Conservation (phyloP, 2,888 invertebrate genomes). For the Folsomia manolachei region DNA sequence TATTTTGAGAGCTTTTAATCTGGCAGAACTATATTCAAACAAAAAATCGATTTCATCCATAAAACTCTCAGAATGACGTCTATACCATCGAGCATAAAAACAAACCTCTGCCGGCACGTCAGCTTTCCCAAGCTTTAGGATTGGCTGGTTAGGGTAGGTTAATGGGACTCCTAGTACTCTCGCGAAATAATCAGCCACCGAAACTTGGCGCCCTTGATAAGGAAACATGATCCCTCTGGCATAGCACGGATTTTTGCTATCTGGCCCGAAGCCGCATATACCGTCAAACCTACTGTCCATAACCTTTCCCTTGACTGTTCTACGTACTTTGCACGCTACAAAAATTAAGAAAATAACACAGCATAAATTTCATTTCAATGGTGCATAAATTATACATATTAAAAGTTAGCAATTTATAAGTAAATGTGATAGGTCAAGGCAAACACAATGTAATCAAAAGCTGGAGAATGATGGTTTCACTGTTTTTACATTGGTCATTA, state of each 20-base stretch:
- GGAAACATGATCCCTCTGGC: neutral
- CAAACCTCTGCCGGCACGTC: conserved; percentile 26
- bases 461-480: too few relatives aligned
- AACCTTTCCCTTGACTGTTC: conserved; percentile 3
- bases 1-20: conserved; percentile 17
- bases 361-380: neutral
- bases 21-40: conserved; percentile 18
- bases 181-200: neutral
- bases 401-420: too few relatives aligned
- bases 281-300: neutral
- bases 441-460: too few relatives aligned
- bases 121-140: conserved; percentile 8
- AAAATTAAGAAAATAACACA: neutral
- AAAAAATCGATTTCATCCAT: neutral
- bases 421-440: too few relatives aligned
- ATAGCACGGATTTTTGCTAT: neutral
- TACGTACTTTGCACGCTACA: conserved; percentile 7
- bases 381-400: too few relatives aligned
- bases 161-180: neutral
- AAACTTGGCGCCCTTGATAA: neutral
- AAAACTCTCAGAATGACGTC: neutral
- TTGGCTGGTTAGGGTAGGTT: conserved; percentile 1
- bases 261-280: neutral
- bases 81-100: neutral
- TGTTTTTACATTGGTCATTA: too few relatives aligned